phyloP scores from a whole-genome alignment of 2,888 invertebrate species.

The Carterocephalus palaemon region DNA sequence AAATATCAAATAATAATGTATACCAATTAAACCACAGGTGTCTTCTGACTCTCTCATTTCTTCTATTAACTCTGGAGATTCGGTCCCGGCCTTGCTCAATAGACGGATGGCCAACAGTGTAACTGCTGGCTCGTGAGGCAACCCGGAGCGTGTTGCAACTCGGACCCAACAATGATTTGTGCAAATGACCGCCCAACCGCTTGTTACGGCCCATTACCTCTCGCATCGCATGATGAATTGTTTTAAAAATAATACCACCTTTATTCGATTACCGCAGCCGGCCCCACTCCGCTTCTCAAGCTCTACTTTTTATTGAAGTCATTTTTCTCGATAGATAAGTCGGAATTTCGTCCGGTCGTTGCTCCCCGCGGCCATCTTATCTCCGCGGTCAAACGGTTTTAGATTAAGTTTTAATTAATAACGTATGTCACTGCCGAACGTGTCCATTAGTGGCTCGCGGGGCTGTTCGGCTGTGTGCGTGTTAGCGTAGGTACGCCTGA shows the following conservation, averaged over 20 bases:
- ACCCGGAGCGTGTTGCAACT: constrained; percentile 24
- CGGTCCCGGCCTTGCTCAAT: no score
- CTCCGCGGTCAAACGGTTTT: constrained; percentile 4
- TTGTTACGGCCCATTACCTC: constrained; percentile 29
- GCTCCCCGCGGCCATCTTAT: constrained; percentile 7
- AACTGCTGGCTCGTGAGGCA: no score
- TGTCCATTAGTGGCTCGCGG: constrained; percentile 4
- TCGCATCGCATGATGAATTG: constrained; percentile 20
- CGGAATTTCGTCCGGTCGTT: constrained; percentile 6
- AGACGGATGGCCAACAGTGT: no score
- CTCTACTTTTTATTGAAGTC: not conserved
- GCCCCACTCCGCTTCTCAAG: constrained; percentile 3
- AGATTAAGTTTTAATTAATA: constrained; percentile 20
- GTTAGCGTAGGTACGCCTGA: no score
- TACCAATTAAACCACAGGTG: no score
- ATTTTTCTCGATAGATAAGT: not conserved
- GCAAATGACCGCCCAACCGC: constrained; percentile 46
- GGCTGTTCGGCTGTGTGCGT: no score
- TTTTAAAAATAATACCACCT: constrained; percentile 18
- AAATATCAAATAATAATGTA: no score
- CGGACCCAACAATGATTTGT: constrained; percentile 52
- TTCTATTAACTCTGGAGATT: no score
- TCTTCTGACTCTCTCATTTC: no score
- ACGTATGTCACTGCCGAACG: constrained; percentile 1
- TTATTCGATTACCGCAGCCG: constrained; percentile 8